Conservation (phyloP, 2,797 vertebrate genomes). For the Acomys russatus region DNA sequence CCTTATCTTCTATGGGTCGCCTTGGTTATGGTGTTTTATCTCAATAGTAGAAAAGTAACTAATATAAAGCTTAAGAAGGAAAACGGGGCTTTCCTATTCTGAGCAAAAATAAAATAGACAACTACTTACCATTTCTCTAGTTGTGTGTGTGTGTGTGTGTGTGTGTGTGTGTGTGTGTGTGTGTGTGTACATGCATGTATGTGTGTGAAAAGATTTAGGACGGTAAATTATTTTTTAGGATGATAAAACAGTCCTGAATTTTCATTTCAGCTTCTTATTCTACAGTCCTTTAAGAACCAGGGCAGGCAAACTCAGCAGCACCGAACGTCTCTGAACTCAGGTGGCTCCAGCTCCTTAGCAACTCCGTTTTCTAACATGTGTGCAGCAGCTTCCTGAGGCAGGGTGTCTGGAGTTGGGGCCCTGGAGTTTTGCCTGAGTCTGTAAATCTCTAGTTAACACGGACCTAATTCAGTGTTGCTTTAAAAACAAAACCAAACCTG, state of each 20-base stretch:
- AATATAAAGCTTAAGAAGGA: slow-evolving; percentile 19
- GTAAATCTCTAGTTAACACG: slow-evolving; percentile 74
- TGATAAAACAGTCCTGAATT: background rate
- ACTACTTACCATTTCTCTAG: background rate
- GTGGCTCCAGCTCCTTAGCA: slow-evolving; percentile 61
- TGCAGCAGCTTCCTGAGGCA: slow-evolving; percentile 63
- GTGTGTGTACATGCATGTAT: background rate
- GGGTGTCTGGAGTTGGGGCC: slow-evolving; percentile 43
- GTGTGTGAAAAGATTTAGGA: background rate
- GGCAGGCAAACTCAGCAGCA: slow-evolving; percentile 13
- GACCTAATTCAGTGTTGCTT: slow-evolving; percentile 43
- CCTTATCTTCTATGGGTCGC: background rate
- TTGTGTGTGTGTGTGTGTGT: background rate
- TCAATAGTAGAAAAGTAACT: background rate
- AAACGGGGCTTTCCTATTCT: slow-evolving; percentile 29
- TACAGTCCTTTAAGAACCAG: slow-evolving; percentile 40
- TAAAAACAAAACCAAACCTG: background rate
- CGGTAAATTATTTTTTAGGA: background rate
- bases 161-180: background rate
- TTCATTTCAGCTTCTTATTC: background rate
- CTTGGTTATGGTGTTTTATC: background rate
- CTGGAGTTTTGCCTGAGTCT: slow-evolving; percentile 75
- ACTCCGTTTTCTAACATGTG: slow-evolving; percentile 63
- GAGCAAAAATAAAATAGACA: background rate
- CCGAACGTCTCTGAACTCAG: slow-evolving; percentile 66